Percentiles rank a stretch among this genome's conserved stretches.
These are phyloP conservation scores for Shargacucullia verbasci DNA, from an alignment of 2,888 invertebrate genomes.

Conservation along the genomic window DNA sequence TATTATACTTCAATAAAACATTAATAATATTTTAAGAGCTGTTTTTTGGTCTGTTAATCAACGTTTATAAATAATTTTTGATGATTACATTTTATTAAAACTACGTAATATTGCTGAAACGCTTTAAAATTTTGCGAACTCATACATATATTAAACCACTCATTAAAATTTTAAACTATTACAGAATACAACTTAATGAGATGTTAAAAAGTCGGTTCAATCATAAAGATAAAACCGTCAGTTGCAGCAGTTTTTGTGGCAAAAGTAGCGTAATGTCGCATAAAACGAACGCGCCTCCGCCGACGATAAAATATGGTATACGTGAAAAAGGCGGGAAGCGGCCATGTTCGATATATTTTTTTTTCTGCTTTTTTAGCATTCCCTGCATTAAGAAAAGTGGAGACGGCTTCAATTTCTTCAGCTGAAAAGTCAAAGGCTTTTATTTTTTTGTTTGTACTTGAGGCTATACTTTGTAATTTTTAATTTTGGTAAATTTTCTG, in stretches of 20 bases:
- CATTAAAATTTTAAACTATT: no score
- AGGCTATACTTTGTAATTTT: background rate
- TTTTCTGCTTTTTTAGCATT: conserved; percentile 34
- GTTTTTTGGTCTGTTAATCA: no score
- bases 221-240: conserved; percentile 52
- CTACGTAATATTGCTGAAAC: no score
- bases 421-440: conserved; percentile 31
- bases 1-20: no score
- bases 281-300: conserved; percentile 37
- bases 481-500: conserved; percentile 20
- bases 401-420: conserved; percentile 37
- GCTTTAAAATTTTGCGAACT: no score
- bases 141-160: no score
- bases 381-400: conserved; percentile 35
- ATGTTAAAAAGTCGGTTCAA: conserved; percentile 34
- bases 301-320: conserved; percentile 49
- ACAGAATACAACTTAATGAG: no score
- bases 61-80: no score
- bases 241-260: conserved; percentile 41
- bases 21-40: no score
- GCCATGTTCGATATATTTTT: conserved; percentile 45
- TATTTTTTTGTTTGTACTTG: conserved; percentile 1
- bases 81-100: no score
- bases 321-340: conserved; percentile 55
- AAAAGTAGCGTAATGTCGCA: conserved; percentile 32